Conservation (phyloP, 2,797 vertebrate genomes). For the Toxotes lorentzi region DNA sequence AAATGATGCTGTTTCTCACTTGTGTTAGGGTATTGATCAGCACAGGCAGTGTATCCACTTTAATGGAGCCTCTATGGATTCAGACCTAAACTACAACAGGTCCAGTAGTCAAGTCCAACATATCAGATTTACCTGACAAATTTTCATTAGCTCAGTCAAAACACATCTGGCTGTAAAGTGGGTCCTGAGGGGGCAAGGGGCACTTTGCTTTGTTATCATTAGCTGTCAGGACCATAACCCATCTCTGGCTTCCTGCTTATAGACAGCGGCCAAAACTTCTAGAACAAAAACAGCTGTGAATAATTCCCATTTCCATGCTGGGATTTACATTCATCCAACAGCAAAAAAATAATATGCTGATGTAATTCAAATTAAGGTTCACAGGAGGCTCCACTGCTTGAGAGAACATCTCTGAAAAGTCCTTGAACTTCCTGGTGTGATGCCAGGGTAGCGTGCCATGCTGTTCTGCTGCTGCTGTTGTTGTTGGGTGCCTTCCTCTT, state of each 20-base stretch:
- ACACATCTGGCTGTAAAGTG: slow-evolving; percentile 68
- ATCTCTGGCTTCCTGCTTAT: slow-evolving; percentile 63
- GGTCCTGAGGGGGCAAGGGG: slow-evolving; percentile 54
- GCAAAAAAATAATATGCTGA: slow-evolving; percentile 45
- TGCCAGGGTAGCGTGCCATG: slow-evolving; percentile 47
- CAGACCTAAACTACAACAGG: slow-evolving; percentile 35
- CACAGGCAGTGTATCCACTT: slow-evolving; percentile 51
- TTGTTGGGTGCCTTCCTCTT: slow-evolving; percentile 54
- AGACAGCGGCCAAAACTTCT: slow-evolving; percentile 64
- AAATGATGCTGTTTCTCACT: slow-evolving; percentile 65
- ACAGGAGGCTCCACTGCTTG: slow-evolving; percentile 47
- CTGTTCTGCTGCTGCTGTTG: slow-evolving; percentile 48
- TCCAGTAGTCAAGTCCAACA: slow-evolving; percentile 47
- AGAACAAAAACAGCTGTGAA: slow-evolving; percentile 74
- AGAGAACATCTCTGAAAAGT: slow-evolving; percentile 55
- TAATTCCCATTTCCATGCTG: slow-evolving; percentile 73
- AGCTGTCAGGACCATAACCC: slow-evolving; percentile 72
- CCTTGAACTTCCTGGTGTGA: slow-evolving; percentile 46
- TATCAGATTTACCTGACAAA: slow-evolving; percentile 72
- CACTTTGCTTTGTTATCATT: slow-evolving; percentile 75
- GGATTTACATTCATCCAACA: slow-evolving; percentile 63
- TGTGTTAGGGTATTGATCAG: slow-evolving; percentile 71
- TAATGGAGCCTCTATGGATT: slow-evolving; percentile 67
- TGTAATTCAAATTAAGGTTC: slow-evolving; percentile 67
- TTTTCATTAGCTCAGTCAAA: slow-evolving; percentile 76